Evolutionary conservation across 2,113 vertebrate species (phyloP).

Genomic region (Elephas maximus): DNA sequence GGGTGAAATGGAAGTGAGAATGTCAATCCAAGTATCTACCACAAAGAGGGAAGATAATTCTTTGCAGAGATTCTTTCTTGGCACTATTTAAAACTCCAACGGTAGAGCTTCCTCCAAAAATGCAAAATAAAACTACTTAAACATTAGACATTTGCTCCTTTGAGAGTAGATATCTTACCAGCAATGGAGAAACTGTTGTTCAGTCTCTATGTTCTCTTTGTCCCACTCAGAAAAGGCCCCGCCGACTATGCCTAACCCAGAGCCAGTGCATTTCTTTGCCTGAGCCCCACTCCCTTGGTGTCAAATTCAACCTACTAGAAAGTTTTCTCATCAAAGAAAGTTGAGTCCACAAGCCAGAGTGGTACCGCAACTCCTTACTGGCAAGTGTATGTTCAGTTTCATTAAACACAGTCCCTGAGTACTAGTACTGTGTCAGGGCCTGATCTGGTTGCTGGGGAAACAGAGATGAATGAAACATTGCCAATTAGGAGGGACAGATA

Average conservation of each 20-base stretch:
- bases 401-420: background rate
- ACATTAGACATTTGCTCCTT: background rate
- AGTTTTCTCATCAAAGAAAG: background rate
- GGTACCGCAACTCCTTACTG: background rate
- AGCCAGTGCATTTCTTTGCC: background rate
- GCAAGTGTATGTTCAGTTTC: background rate
- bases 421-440: background rate
- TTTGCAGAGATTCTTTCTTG: background rate
- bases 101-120: constrained; percentile 19
- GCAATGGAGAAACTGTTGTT: background rate
- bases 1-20: background rate
- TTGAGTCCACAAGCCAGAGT: background rate
- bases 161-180: background rate
- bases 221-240: background rate
- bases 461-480: background rate
- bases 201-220: background rate
- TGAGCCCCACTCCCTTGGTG: background rate
- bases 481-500: background rate
- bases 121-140: background rate
- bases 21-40: background rate
- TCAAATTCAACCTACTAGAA: background rate
- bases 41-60: background rate
- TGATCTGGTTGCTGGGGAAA: background rate
- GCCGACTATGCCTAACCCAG: background rate
- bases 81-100: background rate